Conservation (phyloP, 2,888 invertebrate species). For the Acleris holmiana region DNA sequence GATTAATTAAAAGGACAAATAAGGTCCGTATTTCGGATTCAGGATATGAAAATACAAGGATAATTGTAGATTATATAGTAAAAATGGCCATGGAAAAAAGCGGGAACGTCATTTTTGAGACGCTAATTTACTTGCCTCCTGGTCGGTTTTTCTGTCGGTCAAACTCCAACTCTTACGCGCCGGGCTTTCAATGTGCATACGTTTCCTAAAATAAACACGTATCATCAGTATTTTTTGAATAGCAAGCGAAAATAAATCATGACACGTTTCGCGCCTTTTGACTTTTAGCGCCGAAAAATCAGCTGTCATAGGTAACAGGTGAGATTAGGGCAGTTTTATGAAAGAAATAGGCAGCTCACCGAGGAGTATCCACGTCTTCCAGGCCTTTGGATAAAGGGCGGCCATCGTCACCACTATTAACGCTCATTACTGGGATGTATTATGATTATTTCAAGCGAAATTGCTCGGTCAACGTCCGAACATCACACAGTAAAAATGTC, state of each 20-base stretch:
- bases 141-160: constrained; percentile 73
- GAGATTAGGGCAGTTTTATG: constrained; percentile 41
- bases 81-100: constrained; percentile 57
- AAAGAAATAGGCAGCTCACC: constrained; percentile 56
- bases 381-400: constrained; percentile 47
- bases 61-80: constrained; percentile 39
- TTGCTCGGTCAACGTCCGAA: constrained; percentile 20
- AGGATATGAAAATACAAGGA: background rate
- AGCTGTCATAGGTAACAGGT: constrained; percentile 69
- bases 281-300: constrained; percentile 77
- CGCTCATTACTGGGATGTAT: constrained; percentile 55
- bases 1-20: background rate
- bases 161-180: constrained; percentile 76
- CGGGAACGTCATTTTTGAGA: constrained; percentile 52
- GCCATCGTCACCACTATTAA: constrained; percentile 57
- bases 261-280: constrained; percentile 69
- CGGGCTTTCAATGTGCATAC: constrained; percentile 60
- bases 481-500: constrained; percentile 15
- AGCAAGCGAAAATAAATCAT: constrained; percentile 39
- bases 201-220: constrained; percentile 64
- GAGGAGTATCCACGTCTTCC: constrained; percentile 63
- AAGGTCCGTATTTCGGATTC: background rate
- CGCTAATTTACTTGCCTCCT: constrained; percentile 59
- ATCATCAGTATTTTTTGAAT: constrained; percentile 37
- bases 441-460: constrained; percentile 22